phyloP scores from a whole-genome alignment of 2,113 vertebrate species.

The Chelonoidis abingdonii region DNA sequence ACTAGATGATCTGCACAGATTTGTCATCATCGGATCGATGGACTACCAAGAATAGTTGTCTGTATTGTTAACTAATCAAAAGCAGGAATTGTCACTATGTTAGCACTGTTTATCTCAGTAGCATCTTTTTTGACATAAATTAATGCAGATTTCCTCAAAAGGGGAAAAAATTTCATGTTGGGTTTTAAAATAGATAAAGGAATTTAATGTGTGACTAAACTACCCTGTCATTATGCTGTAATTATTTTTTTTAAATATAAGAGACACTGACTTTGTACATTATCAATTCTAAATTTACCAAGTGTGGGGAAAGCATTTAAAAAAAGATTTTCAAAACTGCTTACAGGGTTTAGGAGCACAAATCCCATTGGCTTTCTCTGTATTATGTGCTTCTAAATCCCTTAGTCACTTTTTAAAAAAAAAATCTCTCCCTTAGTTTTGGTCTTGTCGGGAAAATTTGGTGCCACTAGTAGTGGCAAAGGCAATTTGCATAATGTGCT shows the following conservation, averaged over 20 bases:
- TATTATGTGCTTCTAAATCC: background rate
- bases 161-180: background rate
- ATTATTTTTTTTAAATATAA: background rate
- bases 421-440: background rate
- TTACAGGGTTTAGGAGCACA: background rate
- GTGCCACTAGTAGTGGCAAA: background rate
- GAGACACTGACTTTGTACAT: background rate
- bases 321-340: background rate
- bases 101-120: background rate
- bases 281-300: background rate
- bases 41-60: background rate
- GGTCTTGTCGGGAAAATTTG: background rate
- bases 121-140: conserved; percentile 1
- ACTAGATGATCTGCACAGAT: no score
- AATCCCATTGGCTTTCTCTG: background rate
- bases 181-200: background rate
- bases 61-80: background rate
- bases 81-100: background rate
- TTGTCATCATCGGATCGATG: no score
- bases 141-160: background rate
- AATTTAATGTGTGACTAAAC: background rate
- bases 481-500: background rate
- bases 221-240: background rate
- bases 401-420: background rate
- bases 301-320: background rate